These are phyloP conservation scores for Esperia sulphurella DNA, from an alignment of 2,888 invertebrate genomes.

Conservation along the genomic window DNA sequence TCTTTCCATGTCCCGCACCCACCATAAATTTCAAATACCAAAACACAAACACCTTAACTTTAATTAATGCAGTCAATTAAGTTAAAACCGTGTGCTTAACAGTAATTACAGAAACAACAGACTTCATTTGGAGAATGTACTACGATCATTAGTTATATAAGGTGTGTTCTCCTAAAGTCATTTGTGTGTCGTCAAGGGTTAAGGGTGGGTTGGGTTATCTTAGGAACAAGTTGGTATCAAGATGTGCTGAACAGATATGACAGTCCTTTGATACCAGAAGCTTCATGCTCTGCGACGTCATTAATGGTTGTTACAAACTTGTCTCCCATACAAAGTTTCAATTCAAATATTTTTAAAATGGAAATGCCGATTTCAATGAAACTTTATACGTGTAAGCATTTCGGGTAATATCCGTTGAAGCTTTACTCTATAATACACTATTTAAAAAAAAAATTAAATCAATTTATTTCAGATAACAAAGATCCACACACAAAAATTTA, in stretches of 20 bases:
- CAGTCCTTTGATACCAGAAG: background rate
- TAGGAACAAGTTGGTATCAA: background rate
- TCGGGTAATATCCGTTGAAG: no score
- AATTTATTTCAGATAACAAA: no score
- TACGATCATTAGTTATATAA: slow-evolving; percentile 34
- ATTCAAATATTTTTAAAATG: no score
- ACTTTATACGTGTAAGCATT: no score
- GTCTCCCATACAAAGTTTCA: no score
- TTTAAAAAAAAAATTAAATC: no score
- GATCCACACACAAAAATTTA: no score
- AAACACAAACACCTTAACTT: slow-evolving; percentile 5
- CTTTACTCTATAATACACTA: no score
- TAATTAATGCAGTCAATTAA: slow-evolving; percentile 36
- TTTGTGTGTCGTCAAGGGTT: slow-evolving; percentile 22
- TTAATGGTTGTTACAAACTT: no score
- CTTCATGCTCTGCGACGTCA: background rate
- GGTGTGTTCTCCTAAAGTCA: slow-evolving; percentile 16
- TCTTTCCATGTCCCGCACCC: background rate
- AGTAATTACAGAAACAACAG: slow-evolving; percentile 33
- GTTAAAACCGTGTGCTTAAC: slow-evolving; percentile 39
- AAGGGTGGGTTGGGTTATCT: background rate
- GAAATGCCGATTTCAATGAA: no score
- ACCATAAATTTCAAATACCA: slow-evolving; percentile 3
- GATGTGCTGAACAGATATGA: background rate
- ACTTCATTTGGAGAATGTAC: slow-evolving; percentile 33